Conservation (phyloP, 2,888 invertebrate species). For the Galerucella calmariensis region DNA sequence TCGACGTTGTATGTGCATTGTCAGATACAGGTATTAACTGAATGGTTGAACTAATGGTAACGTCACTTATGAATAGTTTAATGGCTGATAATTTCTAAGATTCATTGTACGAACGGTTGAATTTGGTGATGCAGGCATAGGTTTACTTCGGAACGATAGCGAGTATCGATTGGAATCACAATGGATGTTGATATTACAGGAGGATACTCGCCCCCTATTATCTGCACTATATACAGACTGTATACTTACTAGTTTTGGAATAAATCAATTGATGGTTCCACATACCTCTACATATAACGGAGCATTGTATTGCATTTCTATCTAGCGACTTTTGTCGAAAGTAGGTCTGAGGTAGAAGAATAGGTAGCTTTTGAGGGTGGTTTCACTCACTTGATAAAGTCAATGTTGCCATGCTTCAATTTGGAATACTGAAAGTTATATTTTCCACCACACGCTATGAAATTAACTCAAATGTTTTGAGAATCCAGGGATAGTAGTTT, state of each 20-base stretch:
- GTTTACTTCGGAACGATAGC: background rate
- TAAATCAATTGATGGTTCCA: background rate
- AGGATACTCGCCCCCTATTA: background rate
- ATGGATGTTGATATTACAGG: background rate
- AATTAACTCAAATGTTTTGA: no score
- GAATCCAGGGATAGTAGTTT: no score
- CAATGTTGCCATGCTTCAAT: no score
- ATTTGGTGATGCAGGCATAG: conserved; percentile 8
- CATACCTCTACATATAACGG: no score
- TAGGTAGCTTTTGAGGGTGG: no score
- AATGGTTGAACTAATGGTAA: conserved; percentile 34
- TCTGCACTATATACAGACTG: background rate
- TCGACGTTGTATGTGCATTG: conserved; percentile 44
- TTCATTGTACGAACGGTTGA: conserved; percentile 15
- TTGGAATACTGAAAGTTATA: no score
- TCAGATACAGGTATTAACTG: conserved; percentile 43
- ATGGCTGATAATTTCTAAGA: conserved; percentile 26
- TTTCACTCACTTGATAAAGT: no score
- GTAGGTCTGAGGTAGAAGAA: no score
- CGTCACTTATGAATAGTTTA: conserved; percentile 22
- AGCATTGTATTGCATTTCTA: no score
- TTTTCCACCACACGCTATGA: no score
- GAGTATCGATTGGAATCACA: background rate
- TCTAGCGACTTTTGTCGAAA: no score
- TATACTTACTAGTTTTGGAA: background rate